A percentile compares a stretch with the other conserved stretches of the same genome.
These are phyloP conservation scores for Himantopus leucocephalus DNA, from an alignment of 2,113 vertebrate genomes.

Conservation along the genomic window DNA sequence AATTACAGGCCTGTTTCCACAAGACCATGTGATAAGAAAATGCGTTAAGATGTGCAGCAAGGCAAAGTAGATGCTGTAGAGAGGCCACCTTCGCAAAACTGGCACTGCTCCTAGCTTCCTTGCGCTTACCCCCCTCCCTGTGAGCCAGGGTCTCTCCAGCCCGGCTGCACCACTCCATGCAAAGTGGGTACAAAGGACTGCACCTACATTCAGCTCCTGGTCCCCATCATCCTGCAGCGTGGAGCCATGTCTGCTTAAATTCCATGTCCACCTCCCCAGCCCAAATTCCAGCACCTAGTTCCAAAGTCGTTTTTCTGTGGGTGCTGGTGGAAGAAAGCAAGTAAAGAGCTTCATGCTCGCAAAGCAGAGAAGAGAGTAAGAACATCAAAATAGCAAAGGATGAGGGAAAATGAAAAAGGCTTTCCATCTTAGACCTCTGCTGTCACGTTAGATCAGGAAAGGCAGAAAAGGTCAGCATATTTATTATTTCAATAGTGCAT, in stretches of 20 bases:
- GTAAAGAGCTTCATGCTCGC: neutral
- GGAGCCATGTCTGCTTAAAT: neutral
- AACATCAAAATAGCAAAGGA: neutral
- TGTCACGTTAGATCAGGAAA: neutral
- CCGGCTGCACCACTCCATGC: no score
- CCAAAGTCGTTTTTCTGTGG: neutral
- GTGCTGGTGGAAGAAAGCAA: neutral
- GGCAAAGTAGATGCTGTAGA: neutral
- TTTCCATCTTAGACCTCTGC: neutral
- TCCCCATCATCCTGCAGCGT: rapidly evolving
- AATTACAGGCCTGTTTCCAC: neutral
- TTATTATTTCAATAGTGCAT: neutral
- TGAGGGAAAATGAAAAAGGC: neutral
- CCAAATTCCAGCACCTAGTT: neutral
- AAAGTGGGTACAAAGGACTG: neutral
- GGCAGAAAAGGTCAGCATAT: conserved; percentile 13
- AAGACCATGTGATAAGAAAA: neutral
- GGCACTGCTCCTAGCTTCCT: neutral
- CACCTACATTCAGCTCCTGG: neutral
- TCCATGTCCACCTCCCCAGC: neutral
- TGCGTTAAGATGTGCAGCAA: neutral
- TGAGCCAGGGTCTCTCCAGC: neutral
- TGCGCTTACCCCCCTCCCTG: neutral
- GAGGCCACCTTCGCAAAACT: neutral
- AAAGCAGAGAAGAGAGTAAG: neutral